Evolutionary conservation across 2,113 vertebrate genomes (phyloP), one percentile per base, ranked within the genome.

Genomic region (Gasterosteus aculeatus): DNA sequence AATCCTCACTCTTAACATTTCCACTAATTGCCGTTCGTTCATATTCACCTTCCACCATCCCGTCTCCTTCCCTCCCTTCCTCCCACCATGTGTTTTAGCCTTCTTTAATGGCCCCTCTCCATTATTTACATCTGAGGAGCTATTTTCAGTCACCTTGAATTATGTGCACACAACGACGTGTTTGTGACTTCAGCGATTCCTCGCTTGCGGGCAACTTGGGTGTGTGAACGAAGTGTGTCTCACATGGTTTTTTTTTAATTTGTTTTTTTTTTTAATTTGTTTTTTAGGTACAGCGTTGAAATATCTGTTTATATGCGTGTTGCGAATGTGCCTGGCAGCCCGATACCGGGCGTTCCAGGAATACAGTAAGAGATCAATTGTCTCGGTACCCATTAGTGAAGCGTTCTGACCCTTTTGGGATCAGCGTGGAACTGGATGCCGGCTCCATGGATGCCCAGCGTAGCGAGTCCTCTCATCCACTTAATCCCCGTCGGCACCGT

Each of bases 81-180:
- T 61, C 73, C 51, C 26, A 51, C 63, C 66, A 56, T 3, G 49
- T 69, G 71, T 81, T 81, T 77, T 66, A 83, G 77, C 69, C 14
- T 33, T 64, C 62, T 83, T 78, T 86, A 86, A 87, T 82, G 74
- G 58, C 54, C 67, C 10, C 56, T 44, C 66, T 90, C 81, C 78
- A 90, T 91, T 87, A 89, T 91, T 92, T 85, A 88, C 74, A 82
- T 73, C 47, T 72, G 38, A 46, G 51, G 64, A 38, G 79, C 79
- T 91, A 87, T 90, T 89, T 90, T 84, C 80, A 89, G 77, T 78
- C 83, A 82, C 74, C 19, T 56, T 88, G 31, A 88, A 87, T 91
- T 77, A 87, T 85, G 75, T 62, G 84, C 71, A 78, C 69, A 51
- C 67, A 56, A 31, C 39, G 6, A 89, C 81, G 69, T 81, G 61